Evolutionary conservation across 2,888 invertebrate genomes (phyloP), one percentile per base, ranked within the genome.

Genomic region (Drosophila antonietae): DNA sequence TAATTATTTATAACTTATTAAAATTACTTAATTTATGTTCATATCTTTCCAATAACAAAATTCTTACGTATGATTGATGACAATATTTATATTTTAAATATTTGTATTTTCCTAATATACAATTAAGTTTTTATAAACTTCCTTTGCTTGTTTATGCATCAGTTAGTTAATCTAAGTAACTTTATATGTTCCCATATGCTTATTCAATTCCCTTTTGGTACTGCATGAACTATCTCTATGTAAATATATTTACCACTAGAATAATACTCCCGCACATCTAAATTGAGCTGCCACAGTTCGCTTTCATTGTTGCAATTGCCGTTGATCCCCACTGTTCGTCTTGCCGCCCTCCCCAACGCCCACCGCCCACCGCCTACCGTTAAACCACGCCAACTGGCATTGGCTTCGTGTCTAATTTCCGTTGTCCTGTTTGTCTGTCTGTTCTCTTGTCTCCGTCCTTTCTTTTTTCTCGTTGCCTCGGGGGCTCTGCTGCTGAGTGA

Each of bases 401-500:
- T 35, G 41, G 41, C 55, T 57, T 28, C 41, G 68, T 35, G 61
- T 62, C 55, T 35, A 43, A 62, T 70, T 52, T 53, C 47, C 43
- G 66, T 47, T 74, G 60, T 74, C 51, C 70, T 61, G 67, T 68
- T 39, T 41, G 52, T 41, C 57, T 52, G 44, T 44, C 43, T 33
- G 20, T 20, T 15, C 56, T 49, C 31, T 10, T 41, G n/a, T 41
- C 52, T 49, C 41, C 2, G 12, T 20, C 4, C 18, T 41, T 7
- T 47, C 0, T n/a, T 18, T 43, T 18, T 43, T 28, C 28, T 28
- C 28, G 64, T 66, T 52, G 65, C 71, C 84, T 72, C 33, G 49
- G 68, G 81, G 77, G 66, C 73, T 63, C 59, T 79, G 66, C 53
- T 61, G 71, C 53, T 61, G 71, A 77, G 76, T 65, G 68, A 81